Evolutionary conservation across 37 sponge, comb jelly and placozoan species (phyloP), one percentile per base, ranked within the genome.

Genomic region (Cliona cf. orientalis): DNA sequence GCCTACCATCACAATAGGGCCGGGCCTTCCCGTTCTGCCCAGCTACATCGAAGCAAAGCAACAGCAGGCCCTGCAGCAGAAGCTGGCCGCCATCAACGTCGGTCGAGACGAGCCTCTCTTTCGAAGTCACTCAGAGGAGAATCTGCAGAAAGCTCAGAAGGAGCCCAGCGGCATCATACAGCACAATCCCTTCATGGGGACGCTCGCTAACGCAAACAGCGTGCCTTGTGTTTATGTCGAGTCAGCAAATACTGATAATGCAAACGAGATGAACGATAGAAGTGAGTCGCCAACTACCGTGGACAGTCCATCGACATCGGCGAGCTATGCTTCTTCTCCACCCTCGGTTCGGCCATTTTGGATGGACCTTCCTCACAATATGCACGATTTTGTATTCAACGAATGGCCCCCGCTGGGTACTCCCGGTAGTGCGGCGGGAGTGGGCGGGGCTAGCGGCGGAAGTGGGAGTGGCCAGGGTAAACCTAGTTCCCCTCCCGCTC

Each of bases 171-270:
- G 80, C 22, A 41, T 74, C 28, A 77, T 89, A 31, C 73, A 65
- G 42, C 93, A 93, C 33, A 89, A 89, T 42, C 93, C 93, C 1
- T 93, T 93, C 66, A 93, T 93, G 93, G 93, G 93, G 5, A 93
- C 78, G 21, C 66, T 93, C 66, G 80, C 86, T 19, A 85, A 75
- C 63, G 89, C 93, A 1, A 93, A 76, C 59, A 93, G 93, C 46
- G 93, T 93, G 4, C 93, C 93, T 2, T 89, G 93, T 81, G 90
- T 93, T 0, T 84, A 85, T 58, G 89, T 93, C 2, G 93, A 93
- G 5, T 58, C 88, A 1, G 69, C 80, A 0, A 55, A 63, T 42
- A 36, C 76, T 2, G 79, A 78, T 21, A n/a, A n/a, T n/a, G 42
- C 68, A 32, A 33, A 39, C 38, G 32, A 58, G 23, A 28, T 23